These are phyloP conservation scores for Tetraodon nigroviridis DNA, from an alignment of 2,113 vertebrate genomes.

Conservation along the genomic window DNA sequence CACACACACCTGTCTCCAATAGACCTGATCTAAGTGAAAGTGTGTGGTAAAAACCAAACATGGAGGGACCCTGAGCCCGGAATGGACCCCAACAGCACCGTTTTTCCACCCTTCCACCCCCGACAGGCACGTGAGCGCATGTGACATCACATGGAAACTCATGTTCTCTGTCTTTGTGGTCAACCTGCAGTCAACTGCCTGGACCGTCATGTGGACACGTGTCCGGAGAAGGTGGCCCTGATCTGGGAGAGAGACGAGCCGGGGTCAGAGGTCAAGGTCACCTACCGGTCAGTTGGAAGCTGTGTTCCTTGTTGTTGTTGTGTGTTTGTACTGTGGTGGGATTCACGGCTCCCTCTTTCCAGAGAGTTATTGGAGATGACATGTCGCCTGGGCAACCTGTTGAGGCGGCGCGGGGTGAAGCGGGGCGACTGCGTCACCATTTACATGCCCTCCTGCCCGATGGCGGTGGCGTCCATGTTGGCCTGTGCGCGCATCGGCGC, in stretches of 20 bases:
- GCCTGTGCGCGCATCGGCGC: conserved; percentile 77
- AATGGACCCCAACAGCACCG: no score
- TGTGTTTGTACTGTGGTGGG: neutral
- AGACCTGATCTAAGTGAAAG: no score
- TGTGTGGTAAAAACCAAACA: no score
- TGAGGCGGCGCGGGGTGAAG: conserved; percentile 72
- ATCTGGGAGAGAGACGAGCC: conserved; percentile 95
- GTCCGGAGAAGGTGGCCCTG: conserved; percentile 84
- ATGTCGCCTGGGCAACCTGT: conserved; percentile 74
- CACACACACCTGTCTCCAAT: no score
- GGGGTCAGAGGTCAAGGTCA: conserved; percentile 84
- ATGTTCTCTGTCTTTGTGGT: neutral
- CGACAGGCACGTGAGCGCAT: no score
- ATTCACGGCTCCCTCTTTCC: conserved; percentile 17
- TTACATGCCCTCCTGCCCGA: conserved; percentile 77
- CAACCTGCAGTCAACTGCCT: conserved; percentile 84
- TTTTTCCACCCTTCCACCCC: no score
- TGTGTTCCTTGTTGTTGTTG: neutral
- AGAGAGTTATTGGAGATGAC: conserved; percentile 79
- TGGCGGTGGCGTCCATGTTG: conserved; percentile 80
- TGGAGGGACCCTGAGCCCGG: no score
- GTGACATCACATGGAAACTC: no score
- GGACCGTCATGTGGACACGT: conserved; percentile 82
- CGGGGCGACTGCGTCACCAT: conserved; percentile 77
- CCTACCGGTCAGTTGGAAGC: conserved; percentile 79